Percentiles rank a stretch among this genome's conserved stretches.
Evolutionary conservation across 2,888 invertebrate species (phyloP).

Genomic region (Sycophila texana): DNA sequence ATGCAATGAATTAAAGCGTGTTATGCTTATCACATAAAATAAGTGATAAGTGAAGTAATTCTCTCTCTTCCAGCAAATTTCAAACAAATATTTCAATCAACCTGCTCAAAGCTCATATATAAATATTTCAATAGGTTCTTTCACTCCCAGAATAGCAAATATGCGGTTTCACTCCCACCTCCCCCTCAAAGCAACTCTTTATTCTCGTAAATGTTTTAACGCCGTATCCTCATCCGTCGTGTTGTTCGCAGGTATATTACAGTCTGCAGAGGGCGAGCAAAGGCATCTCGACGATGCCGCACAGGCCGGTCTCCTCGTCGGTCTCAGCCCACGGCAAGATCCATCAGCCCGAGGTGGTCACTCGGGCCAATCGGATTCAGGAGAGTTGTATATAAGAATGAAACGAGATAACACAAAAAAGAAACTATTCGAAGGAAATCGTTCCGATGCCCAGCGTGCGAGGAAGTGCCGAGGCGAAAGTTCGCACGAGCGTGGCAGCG

Average conservation of each 20-base stretch:
- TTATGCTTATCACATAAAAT: too few species aligned
- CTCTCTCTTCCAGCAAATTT: too few species aligned
- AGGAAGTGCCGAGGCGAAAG: too few species aligned
- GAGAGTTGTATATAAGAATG: constrained; percentile 90
- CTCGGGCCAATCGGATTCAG: constrained; percentile 91
- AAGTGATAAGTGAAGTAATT: too few species aligned
- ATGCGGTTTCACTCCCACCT: neutral
- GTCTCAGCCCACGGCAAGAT: constrained; percentile 84
- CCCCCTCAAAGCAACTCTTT: neutral
- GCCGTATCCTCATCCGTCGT: neutral
- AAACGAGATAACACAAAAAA: neutral
- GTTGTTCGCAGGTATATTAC: constrained; percentile 83
- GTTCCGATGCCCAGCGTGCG: too few species aligned
- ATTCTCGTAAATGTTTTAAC: neutral
- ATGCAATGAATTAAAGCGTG: too few species aligned
- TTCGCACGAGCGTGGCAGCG: too few species aligned
- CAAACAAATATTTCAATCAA: too few species aligned
- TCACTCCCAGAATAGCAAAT: too few species aligned
- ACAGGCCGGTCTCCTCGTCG: constrained; percentile 83
- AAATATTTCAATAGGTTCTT: too few species aligned
- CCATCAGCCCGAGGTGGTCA: constrained; percentile 88
- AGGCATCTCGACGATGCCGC: constrained; percentile 80
- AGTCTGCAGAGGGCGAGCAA: constrained; percentile 85
- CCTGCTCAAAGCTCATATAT: too few species aligned
- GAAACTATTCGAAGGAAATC: too few species aligned